Evolutionary conservation across 2,888 invertebrate species (phyloP), one percentile per base, ranked within the genome.

Genomic region (Habrosyne pyritoides): DNA sequence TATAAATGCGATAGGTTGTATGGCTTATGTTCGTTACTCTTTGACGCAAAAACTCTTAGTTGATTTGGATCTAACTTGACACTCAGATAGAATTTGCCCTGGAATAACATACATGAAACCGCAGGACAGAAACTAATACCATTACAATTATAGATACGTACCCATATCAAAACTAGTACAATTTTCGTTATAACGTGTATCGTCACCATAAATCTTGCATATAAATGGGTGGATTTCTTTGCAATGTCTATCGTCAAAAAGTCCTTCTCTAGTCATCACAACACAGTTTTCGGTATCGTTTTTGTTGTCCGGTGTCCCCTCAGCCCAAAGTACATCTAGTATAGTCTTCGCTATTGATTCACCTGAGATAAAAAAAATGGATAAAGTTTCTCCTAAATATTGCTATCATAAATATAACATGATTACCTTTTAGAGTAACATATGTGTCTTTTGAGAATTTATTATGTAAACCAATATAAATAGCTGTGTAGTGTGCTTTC

Each of bases 211-310:
- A 61, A 83, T 79, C 71, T 83, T 83, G 57, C 84, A 84, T 10
- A 84, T 71, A 59, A 83, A 83, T 0, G 83, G 84, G 61, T 78
- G 73, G 21, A 79, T 74, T 6, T 75, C 70, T 10, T 66, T 52
- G 54, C 84, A 84, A 0, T 76, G 63, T 8, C 72, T 69, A 61
- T 83, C 83, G 47, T 83, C 83, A 22, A 84, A 69, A 8, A 81
- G 60, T 0, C 83, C 84, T 58, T 83, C 79, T 61, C 83, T 74
- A 2, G 79, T 81, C 82, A 84, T 84, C 14, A 83, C 75, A 1
- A 82, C 79, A 56, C 83, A 83, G 54, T 81, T 74, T 57, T 83
- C 81, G n/a, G 64, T 53, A 14, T 69, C 71, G 50, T 78, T 74
- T 5, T 59, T 28, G 55, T 77, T 79, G 53, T 83, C 72, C 8